Percentiles rank a stretch among this genome's conserved stretches.
phyloP scores from a whole-genome alignment of 2,888 invertebrate species.

The Perdita meconis region DNA sequence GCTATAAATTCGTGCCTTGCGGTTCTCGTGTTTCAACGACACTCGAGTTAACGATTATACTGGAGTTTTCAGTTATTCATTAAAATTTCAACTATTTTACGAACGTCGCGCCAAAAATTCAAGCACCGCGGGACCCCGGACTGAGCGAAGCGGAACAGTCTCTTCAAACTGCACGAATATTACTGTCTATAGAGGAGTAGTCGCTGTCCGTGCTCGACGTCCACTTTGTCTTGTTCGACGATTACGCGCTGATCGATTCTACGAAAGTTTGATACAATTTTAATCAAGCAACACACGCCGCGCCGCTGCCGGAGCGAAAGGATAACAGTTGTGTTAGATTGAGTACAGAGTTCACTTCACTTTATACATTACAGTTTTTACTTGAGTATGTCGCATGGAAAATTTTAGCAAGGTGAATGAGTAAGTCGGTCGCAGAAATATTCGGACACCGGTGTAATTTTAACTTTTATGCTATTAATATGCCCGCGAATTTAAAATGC shows the following conservation, averaged over 20 bases:
- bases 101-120: conserved; percentile 29
- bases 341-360: too few relatives aligned
- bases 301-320: too few relatives aligned
- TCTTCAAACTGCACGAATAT: not conserved
- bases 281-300: too few relatives aligned
- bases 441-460: too few relatives aligned
- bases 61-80: conserved; percentile 58
- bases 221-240: not conserved
- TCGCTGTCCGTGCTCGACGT: not conserved
- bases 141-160: not conserved
- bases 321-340: too few relatives aligned
- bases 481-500: too few relatives aligned
- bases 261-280: not conserved
- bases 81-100: conserved; percentile 53
- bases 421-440: too few relatives aligned
- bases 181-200: not conserved
- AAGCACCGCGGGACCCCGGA: not conserved
- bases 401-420: too few relatives aligned
- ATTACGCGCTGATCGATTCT: not conserved
- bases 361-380: too few relatives aligned
- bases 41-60: conserved; percentile 58
- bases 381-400: too few relatives aligned
- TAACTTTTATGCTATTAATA: too few relatives aligned
- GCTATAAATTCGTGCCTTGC: conserved; percentile 64
- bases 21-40: conserved; percentile 43